Conservation (phyloP, 2,797 vertebrate species). For the Enteromius trimaculatus region DNA sequence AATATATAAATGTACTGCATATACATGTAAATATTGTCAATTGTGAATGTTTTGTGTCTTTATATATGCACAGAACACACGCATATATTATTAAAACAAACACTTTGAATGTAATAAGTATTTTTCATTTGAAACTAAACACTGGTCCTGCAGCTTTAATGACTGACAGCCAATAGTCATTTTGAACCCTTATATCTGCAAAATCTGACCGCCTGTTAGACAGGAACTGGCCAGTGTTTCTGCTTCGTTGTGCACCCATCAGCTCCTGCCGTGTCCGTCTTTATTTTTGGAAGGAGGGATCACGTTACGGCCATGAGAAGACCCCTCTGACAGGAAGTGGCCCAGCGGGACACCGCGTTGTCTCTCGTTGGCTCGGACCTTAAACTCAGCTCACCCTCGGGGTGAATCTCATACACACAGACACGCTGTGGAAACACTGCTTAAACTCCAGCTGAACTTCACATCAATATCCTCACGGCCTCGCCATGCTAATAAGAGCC, state of each 20-base stretch:
- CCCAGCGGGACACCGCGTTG: slow-evolving; percentile 67
- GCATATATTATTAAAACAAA: neutral
- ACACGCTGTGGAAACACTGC: slow-evolving; percentile 30
- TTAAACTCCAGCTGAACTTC: slow-evolving; percentile 56
- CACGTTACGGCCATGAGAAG: slow-evolving; percentile 70
- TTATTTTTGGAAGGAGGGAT: slow-evolving; percentile 77
- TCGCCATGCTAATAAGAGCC: slow-evolving; percentile 43
- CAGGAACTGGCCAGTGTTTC: slow-evolving; percentile 70
- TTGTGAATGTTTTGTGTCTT: too few species aligned
- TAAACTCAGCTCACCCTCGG: slow-evolving; percentile 38
- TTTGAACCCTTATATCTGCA: slow-evolving; percentile 1
- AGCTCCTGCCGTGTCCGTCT: slow-evolving; percentile 67
- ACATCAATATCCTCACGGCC: slow-evolving; percentile 48
- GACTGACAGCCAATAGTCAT: slow-evolving; percentile 36
- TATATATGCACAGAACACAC: too few species aligned
- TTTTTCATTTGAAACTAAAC: neutral
- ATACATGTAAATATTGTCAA: too few species aligned
- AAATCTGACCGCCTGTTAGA: slow-evolving; percentile 61
- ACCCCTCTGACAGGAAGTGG: slow-evolving; percentile 78
- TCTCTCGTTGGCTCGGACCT: slow-evolving; percentile 34
- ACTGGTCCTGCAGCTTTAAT: neutral
- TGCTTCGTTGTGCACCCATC: slow-evolving; percentile 62
- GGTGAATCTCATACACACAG: slow-evolving; percentile 34
- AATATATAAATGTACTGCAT: too few species aligned
- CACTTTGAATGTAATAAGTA: neutral